These are phyloP conservation scores for Heliopora coerulea DNA, from an alignment of 92 coral and sea anemone genomes.

Conservation along the genomic window DNA sequence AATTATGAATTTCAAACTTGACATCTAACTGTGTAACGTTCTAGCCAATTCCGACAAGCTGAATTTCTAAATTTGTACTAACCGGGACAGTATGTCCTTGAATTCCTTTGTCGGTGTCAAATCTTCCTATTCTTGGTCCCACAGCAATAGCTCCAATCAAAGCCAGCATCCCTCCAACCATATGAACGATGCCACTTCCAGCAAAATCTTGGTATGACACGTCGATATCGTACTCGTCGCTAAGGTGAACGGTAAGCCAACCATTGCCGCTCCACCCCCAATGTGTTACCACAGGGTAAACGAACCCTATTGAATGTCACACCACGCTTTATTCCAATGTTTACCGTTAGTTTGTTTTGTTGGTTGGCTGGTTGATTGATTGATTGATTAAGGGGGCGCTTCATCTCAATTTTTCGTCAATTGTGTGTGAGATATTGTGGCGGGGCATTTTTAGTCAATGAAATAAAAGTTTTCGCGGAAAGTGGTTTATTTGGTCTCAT, in stretches of 20 bases:
- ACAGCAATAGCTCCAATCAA: slow-evolving; percentile 75
- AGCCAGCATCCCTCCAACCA: slow-evolving; percentile 82
- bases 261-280: slow-evolving; percentile 87
- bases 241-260: slow-evolving; percentile 51
- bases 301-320: slow-evolving; percentile 57
- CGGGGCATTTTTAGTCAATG: too few species aligned
- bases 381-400: too few species aligned
- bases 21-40: too few species aligned
- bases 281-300: slow-evolving; percentile 87
- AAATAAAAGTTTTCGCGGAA: too few species aligned
- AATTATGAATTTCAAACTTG: too few species aligned
- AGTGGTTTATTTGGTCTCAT: too few species aligned
- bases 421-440: too few species aligned
- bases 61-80: too few species aligned
- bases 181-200: slow-evolving; percentile 92
- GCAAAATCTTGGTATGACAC: slow-evolving; percentile 69
- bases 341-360: not conserved
- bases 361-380: not conserved
- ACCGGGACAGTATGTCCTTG: slow-evolving; percentile 94
- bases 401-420: too few species aligned
- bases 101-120: slow-evolving; percentile 59
- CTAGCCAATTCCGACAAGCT: too few species aligned
- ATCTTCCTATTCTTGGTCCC: slow-evolving; percentile 86
- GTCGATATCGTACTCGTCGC: too few species aligned
- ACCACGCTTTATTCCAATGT: not conserved